phyloP scores from a whole-genome alignment of 2,888 invertebrate genomes.

The Syrphus vitripennis region DNA sequence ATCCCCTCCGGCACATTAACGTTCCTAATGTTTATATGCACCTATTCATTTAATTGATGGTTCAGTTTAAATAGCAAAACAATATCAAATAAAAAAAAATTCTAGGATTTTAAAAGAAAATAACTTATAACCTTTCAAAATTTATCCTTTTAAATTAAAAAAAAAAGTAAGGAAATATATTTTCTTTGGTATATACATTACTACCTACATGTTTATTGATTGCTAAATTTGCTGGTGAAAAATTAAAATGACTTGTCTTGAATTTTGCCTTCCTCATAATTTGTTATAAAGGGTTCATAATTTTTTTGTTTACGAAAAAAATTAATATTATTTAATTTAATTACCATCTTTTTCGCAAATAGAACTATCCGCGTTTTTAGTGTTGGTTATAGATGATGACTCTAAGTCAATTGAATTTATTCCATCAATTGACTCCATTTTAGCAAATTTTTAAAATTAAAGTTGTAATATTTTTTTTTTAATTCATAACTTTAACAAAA shows the following conservation, averaged over 20 bases:
- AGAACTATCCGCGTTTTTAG: slow-evolving; percentile 84
- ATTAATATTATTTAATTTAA: slow-evolving; percentile 48
- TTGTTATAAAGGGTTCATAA: not conserved
- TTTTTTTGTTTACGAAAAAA: slow-evolving; percentile 41
- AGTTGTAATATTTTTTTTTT: not conserved
- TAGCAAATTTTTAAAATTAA: slow-evolving; percentile 68
- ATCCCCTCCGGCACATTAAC: not conserved
- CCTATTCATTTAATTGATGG: not conserved
- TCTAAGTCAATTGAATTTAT: slow-evolving; percentile 91
- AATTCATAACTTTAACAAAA: slow-evolving; percentile 41
- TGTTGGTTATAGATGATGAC: slow-evolving; percentile 84
- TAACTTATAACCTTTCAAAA: not conserved
- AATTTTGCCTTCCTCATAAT: not conserved
- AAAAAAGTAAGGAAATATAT: not conserved
- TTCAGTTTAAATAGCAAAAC: not conserved
- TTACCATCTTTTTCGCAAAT: slow-evolving; percentile 75
- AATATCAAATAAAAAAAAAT: not conserved
- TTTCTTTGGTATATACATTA: slow-evolving; percentile 5
- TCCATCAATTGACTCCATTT: slow-evolving; percentile 92
- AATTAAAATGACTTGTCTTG: slow-evolving; percentile 28
- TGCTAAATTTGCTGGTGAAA: slow-evolving; percentile 32
- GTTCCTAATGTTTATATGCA: not conserved
- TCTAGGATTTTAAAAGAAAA: not conserved
- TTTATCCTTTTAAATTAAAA: not conserved
- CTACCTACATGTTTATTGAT: slow-evolving; percentile 50